Evolutionary conservation across 2,888 invertebrate genomes (phyloP).

Genomic region (Hydrotaea cyrtoneurina): DNA sequence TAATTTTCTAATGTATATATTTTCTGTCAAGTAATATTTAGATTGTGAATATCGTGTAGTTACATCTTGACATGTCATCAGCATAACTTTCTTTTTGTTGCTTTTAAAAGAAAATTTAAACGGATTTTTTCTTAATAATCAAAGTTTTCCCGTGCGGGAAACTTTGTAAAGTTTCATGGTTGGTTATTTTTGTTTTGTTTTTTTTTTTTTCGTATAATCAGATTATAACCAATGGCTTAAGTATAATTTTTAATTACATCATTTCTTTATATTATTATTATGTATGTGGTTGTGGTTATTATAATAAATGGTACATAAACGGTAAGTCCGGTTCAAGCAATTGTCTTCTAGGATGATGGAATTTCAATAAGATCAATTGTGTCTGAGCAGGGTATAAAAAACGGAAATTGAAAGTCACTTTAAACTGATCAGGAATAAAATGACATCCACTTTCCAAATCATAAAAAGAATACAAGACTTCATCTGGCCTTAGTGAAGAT

Average conservation of each 20-base stretch:
- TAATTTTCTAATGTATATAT: slow-evolving; percentile 22
- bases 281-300: background rate
- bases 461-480: background rate
- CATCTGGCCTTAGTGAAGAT: background rate
- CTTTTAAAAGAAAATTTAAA: background rate
- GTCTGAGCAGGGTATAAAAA: background rate
- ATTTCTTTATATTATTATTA: background rate
- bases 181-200: background rate
- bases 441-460: background rate
- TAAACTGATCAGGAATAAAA: slow-evolving; percentile 36
- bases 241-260: background rate
- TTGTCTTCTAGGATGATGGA: background rate
- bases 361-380: background rate
- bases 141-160: slow-evolving; percentile 7
- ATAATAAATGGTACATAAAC: background rate
- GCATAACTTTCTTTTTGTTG: background rate
- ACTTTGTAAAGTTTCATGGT: slow-evolving; percentile 8
- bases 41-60: background rate
- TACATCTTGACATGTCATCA: background rate
- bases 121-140: background rate
- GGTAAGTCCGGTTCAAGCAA: slow-evolving; percentile 4
- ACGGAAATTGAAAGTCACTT: background rate
- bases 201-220: background rate
- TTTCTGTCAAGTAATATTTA: background rate
- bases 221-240: background rate